phyloP scores from a whole-genome alignment of 2,113 vertebrate genomes.

The Collichthys lucidus region DNA sequence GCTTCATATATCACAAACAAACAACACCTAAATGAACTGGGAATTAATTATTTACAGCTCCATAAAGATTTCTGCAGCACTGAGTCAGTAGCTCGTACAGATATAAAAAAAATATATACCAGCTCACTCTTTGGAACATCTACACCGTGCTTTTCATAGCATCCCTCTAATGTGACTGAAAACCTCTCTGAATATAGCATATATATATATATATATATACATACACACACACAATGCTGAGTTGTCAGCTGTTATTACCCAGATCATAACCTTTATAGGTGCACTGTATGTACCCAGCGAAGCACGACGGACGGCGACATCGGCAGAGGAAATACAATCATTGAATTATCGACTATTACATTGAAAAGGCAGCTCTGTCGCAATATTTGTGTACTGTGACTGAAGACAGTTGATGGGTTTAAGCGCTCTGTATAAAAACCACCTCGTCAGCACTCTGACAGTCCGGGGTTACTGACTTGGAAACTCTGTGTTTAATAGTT shows the following conservation, averaged over 20 bases:
- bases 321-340: constrained; percentile 1
- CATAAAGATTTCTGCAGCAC: not conserved
- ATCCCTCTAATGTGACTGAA: not conserved
- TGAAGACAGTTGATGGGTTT: constrained; percentile 11
- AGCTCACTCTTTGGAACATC: not conserved
- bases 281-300: not conserved
- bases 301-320: not conserved
- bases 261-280: not conserved
- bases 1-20: not conserved
- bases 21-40: not conserved
- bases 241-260: not conserved
- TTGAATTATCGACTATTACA: constrained; percentile 8
- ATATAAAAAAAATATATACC: too few relatives aligned
- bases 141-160: not conserved
- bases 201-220: too few relatives aligned
- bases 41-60: not conserved
- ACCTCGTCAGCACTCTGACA: not conserved
- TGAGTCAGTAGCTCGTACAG: too few relatives aligned
- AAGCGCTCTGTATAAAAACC: constrained; percentile 15
- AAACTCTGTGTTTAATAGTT: not conserved
- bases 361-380: not conserved
- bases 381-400: not conserved
- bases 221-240: not conserved
- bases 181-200: too few relatives aligned
- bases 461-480: not conserved